Base-by-base conservation (phyloP, 2,888 invertebrate species). In the Poecilus cupreus region DNA sequence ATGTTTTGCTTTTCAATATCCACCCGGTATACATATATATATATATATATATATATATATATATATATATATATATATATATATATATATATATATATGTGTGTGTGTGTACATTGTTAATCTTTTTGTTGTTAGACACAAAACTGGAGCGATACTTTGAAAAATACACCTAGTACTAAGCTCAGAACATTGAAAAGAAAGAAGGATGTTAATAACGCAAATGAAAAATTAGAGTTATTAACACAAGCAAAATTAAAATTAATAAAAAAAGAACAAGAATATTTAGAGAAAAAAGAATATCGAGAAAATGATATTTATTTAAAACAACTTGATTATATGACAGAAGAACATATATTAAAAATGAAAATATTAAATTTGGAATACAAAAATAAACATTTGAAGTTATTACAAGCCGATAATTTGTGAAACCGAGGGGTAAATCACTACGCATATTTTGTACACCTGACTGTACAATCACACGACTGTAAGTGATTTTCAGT, bases 211-310 rank as follows among this genome's bases (percentile, higher is more conserved):
- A 49, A 26, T 26, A 2, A 26, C 5, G 2, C 49, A 49, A 13
- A 16, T 49, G 49, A 49, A 8, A n/a, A 49, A 49, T 49, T 49
- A 49, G 16, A 49, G 3, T 4, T 49, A 13, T 49, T 49, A 49
- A 49, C 49, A 49, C 13, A 49, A 49, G 49, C 49, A 49, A 49
- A n/a, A n/a, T n/a, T n/a, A n/a, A n/a, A n/a, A n/a, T n/a, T n/a
- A n/a, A 49, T 49, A 49, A 49, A 49, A 4, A 49, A 49, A 49
- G 49, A 49, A 49, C 13, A 49, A 49, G 49, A 49, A 8, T 49
- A 13, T 2, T 49, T 49, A 49, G 49, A 49, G 13, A 49, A 16
- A 49, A 8, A 49, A 49, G 49, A 49, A 49, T 2, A 49, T 13
- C n/a, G 49, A 49, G 6, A 16, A 49, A n/a, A 49, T n/a, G 6